These are phyloP conservation scores for Okapia johnstoni DNA, from an alignment of 2,113 vertebrate genomes.

Conservation along the genomic window DNA sequence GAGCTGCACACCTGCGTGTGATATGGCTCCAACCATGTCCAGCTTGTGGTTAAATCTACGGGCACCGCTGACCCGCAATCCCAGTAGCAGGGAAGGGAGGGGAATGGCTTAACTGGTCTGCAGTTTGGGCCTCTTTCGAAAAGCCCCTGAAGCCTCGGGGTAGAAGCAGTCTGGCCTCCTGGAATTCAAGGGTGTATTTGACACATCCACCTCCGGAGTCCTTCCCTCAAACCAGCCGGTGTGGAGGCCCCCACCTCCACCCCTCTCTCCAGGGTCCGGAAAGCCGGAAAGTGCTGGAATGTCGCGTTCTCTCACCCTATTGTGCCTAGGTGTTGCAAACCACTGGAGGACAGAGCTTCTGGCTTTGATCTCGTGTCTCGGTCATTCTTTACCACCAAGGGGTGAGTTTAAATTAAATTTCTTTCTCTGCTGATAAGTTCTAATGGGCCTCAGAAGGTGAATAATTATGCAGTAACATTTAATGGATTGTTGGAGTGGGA, in stretches of 20 bases:
- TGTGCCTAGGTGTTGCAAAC: conserved; percentile 76
- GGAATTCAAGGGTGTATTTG: conserved; percentile 39
- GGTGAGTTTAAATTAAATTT: conserved; percentile 79
- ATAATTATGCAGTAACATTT: conserved; percentile 78
- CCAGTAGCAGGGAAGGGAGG: background rate
- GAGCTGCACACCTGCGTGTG: background rate
- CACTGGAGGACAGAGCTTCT: conserved; percentile 63
- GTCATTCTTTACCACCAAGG: conserved; percentile 73
- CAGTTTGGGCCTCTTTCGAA: background rate
- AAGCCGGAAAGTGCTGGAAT: conserved; percentile 64
- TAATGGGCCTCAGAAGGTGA: conserved; percentile 76
- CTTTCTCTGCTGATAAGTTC: conserved; percentile 77
- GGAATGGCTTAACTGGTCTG: background rate
- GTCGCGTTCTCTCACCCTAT: conserved; percentile 61
- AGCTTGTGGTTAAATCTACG: background rate
- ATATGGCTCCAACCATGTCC: background rate
- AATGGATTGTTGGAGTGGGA: conserved; percentile 74
- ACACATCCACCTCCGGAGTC: conserved; percentile 24
- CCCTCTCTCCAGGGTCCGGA: conserved; percentile 61
- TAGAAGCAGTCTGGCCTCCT: background rate
- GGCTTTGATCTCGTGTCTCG: conserved; percentile 67
- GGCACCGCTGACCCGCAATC: background rate
- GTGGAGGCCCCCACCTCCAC: conserved; percentile 33
- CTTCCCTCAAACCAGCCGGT: conserved; percentile 1
- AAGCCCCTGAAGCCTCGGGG: background rate